Evolutionary conservation across 2,888 invertebrate species (phyloP).

Genomic region (Kuschelorhynchus macadamiae): DNA sequence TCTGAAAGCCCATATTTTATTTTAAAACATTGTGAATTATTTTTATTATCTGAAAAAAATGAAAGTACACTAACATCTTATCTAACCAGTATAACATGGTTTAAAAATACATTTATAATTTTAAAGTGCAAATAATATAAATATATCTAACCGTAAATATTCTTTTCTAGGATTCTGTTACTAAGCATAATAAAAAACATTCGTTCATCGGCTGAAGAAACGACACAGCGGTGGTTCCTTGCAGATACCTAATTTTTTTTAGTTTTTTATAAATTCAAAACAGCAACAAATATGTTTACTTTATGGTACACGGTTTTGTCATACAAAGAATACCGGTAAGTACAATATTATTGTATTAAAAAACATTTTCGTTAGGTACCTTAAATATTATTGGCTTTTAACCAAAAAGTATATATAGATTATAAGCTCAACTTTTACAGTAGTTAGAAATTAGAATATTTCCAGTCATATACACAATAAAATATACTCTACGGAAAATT

Average conservation of each 20-base stretch:
- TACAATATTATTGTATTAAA: slow-evolving; percentile 34
- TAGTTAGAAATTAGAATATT: too few relatives aligned
- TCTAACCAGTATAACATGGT: too few relatives aligned
- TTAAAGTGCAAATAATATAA: not conserved
- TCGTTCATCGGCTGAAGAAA: not conserved
- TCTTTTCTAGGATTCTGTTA: slow-evolving; percentile 5
- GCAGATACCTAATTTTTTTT: slow-evolving; percentile 14
- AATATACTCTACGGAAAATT: too few relatives aligned
- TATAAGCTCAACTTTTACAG: not conserved
- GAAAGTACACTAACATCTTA: too few relatives aligned
- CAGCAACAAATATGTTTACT: slow-evolving; percentile 63
- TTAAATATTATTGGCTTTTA: slow-evolving; percentile 11
- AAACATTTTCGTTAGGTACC: not conserved
- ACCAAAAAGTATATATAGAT: slow-evolving; percentile 23
- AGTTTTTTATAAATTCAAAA: not conserved
- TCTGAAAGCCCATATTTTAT: too few relatives aligned
- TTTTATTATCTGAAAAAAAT: too few relatives aligned
- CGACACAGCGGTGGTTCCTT: not conserved
- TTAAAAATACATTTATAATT: slow-evolving; percentile 1
- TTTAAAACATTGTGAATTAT: too few relatives aligned
- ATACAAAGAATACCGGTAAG: slow-evolving; percentile 68
- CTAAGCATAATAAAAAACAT: slow-evolving; percentile 2
- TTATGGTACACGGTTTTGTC: slow-evolving; percentile 67
- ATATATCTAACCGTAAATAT: not conserved
- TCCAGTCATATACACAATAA: too few relatives aligned